Evolutionary conservation across 2,888 invertebrate genomes (phyloP).

Genomic region (Agrotis clavis): DNA sequence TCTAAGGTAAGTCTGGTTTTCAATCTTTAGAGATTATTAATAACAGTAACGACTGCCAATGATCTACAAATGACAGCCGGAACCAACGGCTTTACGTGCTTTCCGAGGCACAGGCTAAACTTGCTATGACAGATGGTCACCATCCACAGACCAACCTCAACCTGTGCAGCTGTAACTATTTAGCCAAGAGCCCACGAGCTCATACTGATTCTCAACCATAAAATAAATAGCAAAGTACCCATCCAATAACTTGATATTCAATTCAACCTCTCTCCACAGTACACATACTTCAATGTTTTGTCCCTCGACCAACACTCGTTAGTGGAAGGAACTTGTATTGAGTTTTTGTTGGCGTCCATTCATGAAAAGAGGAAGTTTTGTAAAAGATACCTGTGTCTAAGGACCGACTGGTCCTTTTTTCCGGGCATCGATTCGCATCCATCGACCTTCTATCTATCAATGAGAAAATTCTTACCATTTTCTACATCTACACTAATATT

Average conservation of each 20-base stretch:
- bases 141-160: too few relatives aligned
- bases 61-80: too few relatives aligned
- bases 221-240: not conserved
- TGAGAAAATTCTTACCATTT: conserved; percentile 6
- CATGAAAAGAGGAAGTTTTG: conserved; percentile 39
- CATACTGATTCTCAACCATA: not conserved
- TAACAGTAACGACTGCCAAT: too few relatives aligned
- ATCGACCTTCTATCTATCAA: not conserved
- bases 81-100: too few relatives aligned
- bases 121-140: too few relatives aligned
- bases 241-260: conserved; percentile 6
- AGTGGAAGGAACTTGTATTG: conserved; percentile 29
- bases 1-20: too few relatives aligned
- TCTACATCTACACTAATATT: too few relatives aligned
- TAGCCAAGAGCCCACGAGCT: too few relatives aligned
- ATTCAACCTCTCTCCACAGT: conserved; percentile 6
- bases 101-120: too few relatives aligned
- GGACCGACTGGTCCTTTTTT: conserved; percentile 4
- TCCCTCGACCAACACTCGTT: conserved; percentile 36
- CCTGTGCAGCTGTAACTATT: too few relatives aligned
- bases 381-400: conserved; percentile 18
- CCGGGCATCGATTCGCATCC: not conserved
- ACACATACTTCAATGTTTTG: conserved; percentile 33
- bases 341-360: conserved; percentile 48
- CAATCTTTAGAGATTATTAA: too few relatives aligned